phyloP scores from a whole-genome alignment of 1,140 invertebrate species.

The roundworm (Caenorhabditis elegans) region DNA sequence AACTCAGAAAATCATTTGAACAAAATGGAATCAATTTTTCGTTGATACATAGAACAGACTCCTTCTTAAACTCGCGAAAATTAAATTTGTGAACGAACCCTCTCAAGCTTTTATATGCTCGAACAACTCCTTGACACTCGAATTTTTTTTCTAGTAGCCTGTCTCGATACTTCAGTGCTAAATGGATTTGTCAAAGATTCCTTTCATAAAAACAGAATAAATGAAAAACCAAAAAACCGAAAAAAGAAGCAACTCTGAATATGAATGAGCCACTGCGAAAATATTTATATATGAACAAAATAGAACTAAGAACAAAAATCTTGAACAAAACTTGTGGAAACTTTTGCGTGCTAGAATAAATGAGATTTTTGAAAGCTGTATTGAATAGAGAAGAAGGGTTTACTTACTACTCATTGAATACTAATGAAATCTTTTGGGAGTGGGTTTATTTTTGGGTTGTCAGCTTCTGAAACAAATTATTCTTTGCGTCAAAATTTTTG shows the following conservation, averaged over 20 bases:
- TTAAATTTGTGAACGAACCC: conserved; percentile 14
- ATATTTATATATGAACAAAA: too few relatives aligned
- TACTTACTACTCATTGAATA: neutral
- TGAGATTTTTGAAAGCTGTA: conserved; percentile 11
- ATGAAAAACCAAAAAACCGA: too few relatives aligned
- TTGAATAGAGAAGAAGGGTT: neutral
- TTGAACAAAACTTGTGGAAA: neutral
- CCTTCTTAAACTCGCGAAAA: neutral
- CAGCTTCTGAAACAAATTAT: too few relatives aligned
- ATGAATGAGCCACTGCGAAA: too few relatives aligned
- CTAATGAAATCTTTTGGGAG: neutral
- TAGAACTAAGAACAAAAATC: neutral
- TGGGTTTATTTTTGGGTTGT: neutral
- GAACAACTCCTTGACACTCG: neutral
- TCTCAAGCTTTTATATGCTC: conserved; percentile 1
- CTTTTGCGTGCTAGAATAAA: conserved; percentile 23
- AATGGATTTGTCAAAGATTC: neutral
- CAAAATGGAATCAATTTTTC: too few relatives aligned
- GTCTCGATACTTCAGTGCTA: neutral
- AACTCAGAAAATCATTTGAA: too few relatives aligned
- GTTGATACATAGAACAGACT: conserved; percentile 11
- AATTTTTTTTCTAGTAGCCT: neutral
- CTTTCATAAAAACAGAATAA: too few relatives aligned
- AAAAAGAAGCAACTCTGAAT: too few relatives aligned
- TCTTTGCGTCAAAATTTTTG: too few relatives aligned